A percentile compares a stretch with the other conserved stretches of the same genome.
Conservation (phyloP, 2,113 vertebrate species). For the Solenodon paradoxus region DNA sequence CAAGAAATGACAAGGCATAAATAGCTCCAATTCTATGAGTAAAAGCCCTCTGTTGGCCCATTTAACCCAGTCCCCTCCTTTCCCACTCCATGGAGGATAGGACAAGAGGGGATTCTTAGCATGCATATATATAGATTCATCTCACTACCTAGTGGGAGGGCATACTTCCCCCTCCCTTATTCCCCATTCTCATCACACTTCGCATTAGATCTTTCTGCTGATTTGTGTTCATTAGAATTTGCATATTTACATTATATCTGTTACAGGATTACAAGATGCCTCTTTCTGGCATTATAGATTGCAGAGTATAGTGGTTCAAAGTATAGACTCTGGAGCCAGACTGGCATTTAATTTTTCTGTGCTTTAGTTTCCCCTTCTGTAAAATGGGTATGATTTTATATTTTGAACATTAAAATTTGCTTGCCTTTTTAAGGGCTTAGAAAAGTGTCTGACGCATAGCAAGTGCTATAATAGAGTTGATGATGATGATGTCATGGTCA, state of each 20-base stretch:
- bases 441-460: no score
- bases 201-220: slow-evolving; percentile 1
- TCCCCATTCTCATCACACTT: neutral
- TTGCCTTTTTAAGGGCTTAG: no score
- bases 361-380: no score
- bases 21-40: neutral
- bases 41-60: neutral
- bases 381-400: no score
- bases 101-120: neutral
- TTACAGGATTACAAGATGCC: neutral
- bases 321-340: neutral
- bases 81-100: neutral
- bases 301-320: neutral
- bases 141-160: neutral
- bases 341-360: no score
- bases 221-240: neutral
- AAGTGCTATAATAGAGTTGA: no score
- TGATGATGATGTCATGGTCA: no score
- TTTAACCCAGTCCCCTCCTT: neutral
- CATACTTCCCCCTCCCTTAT: neutral
- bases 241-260: neutral
- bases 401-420: no score
- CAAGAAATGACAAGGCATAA: slow-evolving; percentile 18
- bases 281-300: neutral
- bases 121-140: neutral